Percentiles rank a stretch among this genome's conserved stretches.
Conservation (phyloP, 2,113 vertebrate genomes). For the Grammomys surdaster region DNA sequence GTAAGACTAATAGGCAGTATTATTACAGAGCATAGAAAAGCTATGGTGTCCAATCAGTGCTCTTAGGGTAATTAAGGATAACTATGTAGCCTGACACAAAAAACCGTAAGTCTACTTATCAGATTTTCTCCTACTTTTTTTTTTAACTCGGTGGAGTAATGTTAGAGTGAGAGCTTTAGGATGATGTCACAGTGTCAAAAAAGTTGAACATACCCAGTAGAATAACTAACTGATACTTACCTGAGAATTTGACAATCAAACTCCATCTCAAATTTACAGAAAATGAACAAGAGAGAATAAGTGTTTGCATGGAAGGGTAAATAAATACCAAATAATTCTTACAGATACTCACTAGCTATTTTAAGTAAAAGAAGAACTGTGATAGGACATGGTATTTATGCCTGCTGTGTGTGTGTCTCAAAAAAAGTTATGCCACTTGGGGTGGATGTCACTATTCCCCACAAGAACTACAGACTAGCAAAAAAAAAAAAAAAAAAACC, state of each 20-base stretch:
- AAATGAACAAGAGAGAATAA: background rate
- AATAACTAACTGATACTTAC: background rate
- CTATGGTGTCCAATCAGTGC: background rate
- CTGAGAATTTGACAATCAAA: background rate
- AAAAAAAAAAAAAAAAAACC: background rate
- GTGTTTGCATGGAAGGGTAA: background rate
- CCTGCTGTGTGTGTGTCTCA: background rate
- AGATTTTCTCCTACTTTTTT: background rate
- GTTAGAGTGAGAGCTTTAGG: background rate
- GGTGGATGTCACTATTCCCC: background rate
- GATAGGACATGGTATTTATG: slow-evolving; percentile 33
- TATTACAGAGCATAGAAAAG: background rate
- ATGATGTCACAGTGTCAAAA: background rate
- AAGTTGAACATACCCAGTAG: background rate
- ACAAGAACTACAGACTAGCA: background rate
- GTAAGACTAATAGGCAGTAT: background rate
- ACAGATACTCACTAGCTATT: background rate
- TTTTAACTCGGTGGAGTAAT: background rate
- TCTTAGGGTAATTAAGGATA: background rate
- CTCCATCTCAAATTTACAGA: slow-evolving; percentile 39
- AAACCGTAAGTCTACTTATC: background rate
- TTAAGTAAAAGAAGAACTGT: slow-evolving; percentile 33
- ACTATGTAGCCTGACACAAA: background rate
- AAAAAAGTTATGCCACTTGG: background rate
- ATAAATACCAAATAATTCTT: slow-evolving; percentile 13